Conservation (phyloP, 2,113 vertebrate genomes). For the Zosterops lateralis region DNA sequence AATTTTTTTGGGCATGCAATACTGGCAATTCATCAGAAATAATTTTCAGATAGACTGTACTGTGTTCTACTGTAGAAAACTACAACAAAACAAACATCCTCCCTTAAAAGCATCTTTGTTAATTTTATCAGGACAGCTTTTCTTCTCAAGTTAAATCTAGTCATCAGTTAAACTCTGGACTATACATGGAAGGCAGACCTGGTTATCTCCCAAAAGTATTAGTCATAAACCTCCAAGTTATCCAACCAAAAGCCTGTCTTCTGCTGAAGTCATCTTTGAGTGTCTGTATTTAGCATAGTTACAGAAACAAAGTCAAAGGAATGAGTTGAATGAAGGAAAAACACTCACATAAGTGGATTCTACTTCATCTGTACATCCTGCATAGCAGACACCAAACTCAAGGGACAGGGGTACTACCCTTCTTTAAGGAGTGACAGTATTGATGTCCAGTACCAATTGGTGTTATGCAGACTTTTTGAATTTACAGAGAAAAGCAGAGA, state of each 20-base stretch:
- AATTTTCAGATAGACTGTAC: neutral
- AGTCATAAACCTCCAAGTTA: neutral
- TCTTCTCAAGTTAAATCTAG: neutral
- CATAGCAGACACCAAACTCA: neutral
- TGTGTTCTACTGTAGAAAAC: neutral
- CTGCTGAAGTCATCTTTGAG: neutral
- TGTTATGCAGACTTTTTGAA: neutral
- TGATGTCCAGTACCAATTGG: rapidly evolving
- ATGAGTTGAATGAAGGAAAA: neutral
- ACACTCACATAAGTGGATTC: rapidly evolving
- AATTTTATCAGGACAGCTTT: neutral
- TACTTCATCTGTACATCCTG: neutral
- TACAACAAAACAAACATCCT: neutral
- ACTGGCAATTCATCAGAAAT: neutral
- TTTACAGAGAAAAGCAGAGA: neutral
- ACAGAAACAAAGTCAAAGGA: neutral
- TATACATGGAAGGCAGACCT: neutral
- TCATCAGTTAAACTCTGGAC: neutral
- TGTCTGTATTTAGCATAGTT: neutral
- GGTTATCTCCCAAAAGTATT: neutral
- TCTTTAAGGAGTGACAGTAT: neutral
- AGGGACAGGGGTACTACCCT: neutral
- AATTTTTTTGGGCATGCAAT: neutral
- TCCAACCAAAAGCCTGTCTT: neutral
- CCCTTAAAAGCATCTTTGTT: neutral